phyloP scores from a whole-genome alignment of 2,888 invertebrate species.

The Prionchulus punctatus region DNA sequence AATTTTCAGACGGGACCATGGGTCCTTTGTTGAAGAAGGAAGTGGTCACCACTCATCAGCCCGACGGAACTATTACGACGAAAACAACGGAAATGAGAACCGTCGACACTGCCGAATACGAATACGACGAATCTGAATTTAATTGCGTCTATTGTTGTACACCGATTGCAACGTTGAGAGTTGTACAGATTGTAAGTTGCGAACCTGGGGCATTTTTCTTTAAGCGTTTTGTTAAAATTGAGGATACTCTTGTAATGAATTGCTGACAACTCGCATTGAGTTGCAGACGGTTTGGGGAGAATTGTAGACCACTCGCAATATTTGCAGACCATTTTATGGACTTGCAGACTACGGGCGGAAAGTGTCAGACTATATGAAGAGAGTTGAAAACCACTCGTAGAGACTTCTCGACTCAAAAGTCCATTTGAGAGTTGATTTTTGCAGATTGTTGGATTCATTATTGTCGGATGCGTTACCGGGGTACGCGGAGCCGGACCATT shows the following conservation, averaged over 20 bases:
- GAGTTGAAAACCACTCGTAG: not conserved
- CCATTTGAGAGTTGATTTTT: not conserved
- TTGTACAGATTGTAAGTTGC: constrained; percentile 1
- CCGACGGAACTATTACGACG: constrained; percentile 13
- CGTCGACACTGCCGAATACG: not conserved
- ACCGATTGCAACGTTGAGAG: constrained; percentile 1
- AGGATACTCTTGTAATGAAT: too few relatives aligned
- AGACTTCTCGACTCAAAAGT: not conserved
- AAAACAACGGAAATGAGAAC: constrained; percentile 13
- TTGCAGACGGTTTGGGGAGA: too few relatives aligned
- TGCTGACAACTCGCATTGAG: too few relatives aligned
- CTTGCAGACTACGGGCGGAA: too few relatives aligned
- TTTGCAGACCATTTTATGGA: too few relatives aligned
- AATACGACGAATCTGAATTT: not conserved
- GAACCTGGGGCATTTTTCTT: too few relatives aligned
- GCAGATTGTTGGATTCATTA: constrained; percentile 10
- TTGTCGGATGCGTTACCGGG: constrained; percentile 12
- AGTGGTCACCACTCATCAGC: constrained; percentile 8
- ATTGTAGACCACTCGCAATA: too few relatives aligned
- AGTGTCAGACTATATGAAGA: too few relatives aligned
- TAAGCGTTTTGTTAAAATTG: too few relatives aligned
- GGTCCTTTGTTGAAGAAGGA: constrained; percentile 12
- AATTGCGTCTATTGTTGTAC: constrained; percentile 11
- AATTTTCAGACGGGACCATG: not conserved
- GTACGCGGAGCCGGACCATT: constrained; percentile 10